Percentiles rank a stretch among this genome's conserved stretches.
Conservation (phyloP, 2,888 invertebrate species). For the Caenorhabditis imperialis region DNA sequence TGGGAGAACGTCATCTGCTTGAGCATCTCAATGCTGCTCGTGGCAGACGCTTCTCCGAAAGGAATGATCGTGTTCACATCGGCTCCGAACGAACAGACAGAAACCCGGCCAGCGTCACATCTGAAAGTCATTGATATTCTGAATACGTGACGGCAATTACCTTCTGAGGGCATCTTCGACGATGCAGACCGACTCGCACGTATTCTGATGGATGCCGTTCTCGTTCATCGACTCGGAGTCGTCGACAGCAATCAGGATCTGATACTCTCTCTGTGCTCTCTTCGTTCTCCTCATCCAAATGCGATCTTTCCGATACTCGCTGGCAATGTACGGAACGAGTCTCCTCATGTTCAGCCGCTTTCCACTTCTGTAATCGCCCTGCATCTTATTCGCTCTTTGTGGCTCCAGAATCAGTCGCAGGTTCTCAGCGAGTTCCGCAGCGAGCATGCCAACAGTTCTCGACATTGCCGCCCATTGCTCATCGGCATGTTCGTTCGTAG, state of each 20-base stretch:
- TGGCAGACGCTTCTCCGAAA: slow-evolving; percentile 82
- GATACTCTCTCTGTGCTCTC: slow-evolving; percentile 94
- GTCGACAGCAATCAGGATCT: slow-evolving; percentile 92
- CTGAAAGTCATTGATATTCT: slow-evolving; percentile 78
- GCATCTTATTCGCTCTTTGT: slow-evolving; percentile 90
- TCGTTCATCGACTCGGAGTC: slow-evolving; percentile 86
- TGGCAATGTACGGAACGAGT: slow-evolving; percentile 98
- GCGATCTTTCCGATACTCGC: slow-evolving; percentile 97
- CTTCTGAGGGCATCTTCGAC: slow-evolving; percentile 88
- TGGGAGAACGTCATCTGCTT: slow-evolving; percentile 84
- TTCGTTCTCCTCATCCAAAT: slow-evolving; percentile 97
- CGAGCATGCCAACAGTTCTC: slow-evolving; percentile 80
- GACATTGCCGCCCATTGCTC: slow-evolving; percentile 70
- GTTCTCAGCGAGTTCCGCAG: slow-evolving; percentile 92
- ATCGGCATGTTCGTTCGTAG: slow-evolving; percentile 43
- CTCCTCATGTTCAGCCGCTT: slow-evolving; percentile 97
- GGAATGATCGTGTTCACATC: slow-evolving; percentile 88
- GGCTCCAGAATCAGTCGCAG: slow-evolving; percentile 94
- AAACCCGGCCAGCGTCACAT: slow-evolving; percentile 87
- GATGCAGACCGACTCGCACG: slow-evolving; percentile 93
- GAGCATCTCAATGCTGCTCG: slow-evolving; percentile 50
- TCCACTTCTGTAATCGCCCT: slow-evolving; percentile 96
- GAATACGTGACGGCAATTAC: background rate
- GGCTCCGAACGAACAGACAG: slow-evolving; percentile 93
- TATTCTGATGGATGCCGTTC: slow-evolving; percentile 84